A percentile compares a stretch with the other conserved stretches of the same genome.
phyloP scores from a whole-genome alignment of 2,888 invertebrate species.

The Phyllotreta cruciferae region DNA sequence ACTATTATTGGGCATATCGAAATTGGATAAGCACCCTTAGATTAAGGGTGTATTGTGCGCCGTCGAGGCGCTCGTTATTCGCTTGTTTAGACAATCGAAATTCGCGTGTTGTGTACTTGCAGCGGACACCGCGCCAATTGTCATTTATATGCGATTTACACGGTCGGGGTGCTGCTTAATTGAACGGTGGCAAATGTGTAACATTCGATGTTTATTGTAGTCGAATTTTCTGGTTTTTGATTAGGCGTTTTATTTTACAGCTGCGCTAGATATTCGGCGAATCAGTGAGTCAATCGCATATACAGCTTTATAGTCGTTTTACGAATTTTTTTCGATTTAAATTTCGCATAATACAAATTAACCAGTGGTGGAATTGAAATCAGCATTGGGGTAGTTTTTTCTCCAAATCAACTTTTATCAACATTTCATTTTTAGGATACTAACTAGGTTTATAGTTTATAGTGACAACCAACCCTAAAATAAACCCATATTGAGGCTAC shows the following conservation, averaged over 20 bases:
- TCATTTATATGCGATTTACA: constrained; percentile 45
- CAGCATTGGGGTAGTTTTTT: too few relatives aligned
- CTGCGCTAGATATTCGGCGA: too few relatives aligned
- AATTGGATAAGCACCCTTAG: constrained; percentile 46
- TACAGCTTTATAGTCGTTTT: too few relatives aligned
- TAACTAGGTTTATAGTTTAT: too few relatives aligned
- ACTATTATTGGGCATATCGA: constrained; percentile 39
- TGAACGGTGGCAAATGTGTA: constrained; percentile 36
- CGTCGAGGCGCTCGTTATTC: constrained; percentile 46
- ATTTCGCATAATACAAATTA: too few relatives aligned
- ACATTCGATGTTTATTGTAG: constrained; percentile 15
- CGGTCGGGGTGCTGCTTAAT: constrained; percentile 46
- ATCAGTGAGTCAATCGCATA: too few relatives aligned
- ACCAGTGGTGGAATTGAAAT: constrained; percentile 3
- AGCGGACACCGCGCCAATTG: constrained; percentile 41
- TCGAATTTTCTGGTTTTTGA: neutral
- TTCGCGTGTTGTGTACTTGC: constrained; percentile 35
- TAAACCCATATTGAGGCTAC: too few relatives aligned
- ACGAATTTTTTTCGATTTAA: too few relatives aligned
- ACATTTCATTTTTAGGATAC: too few relatives aligned
- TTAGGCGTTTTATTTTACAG: too few relatives aligned
- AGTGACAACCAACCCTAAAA: too few relatives aligned
- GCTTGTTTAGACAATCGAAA: constrained; percentile 51
- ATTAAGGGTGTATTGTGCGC: constrained; percentile 40
- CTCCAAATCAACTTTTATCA: too few relatives aligned